Conservation (phyloP, 2,888 invertebrate genomes). For the Oxyteleia sp. region DNA sequence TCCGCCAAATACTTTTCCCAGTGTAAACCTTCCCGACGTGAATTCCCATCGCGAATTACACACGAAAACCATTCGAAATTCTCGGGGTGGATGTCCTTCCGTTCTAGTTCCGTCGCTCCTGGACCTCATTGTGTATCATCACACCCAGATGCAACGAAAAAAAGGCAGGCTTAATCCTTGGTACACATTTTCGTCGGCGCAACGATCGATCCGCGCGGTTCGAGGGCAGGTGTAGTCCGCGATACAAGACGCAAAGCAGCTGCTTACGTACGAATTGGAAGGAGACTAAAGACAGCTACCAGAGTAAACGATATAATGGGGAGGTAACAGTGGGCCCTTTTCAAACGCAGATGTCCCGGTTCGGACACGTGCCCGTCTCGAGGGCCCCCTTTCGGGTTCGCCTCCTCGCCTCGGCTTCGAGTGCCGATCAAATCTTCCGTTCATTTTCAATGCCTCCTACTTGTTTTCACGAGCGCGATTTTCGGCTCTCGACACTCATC, state of each 20-base stretch:
- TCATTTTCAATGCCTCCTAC: constrained; percentile 45
- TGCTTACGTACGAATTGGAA: constrained; percentile 60
- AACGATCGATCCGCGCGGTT: constrained; percentile 62
- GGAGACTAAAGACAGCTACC: constrained; percentile 72
- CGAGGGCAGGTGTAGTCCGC: constrained; percentile 68
- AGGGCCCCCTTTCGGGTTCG: constrained; percentile 56
- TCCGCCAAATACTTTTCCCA: no score
- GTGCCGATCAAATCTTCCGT: constrained; percentile 74
- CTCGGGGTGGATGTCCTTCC: constrained; percentile 34
- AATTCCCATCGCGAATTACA: background rate
- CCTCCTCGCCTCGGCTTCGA: constrained; percentile 60
- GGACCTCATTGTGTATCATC: constrained; percentile 45
- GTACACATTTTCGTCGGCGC: constrained; percentile 52
- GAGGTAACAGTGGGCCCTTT: constrained; percentile 83
- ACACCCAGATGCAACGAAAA: constrained; percentile 51
- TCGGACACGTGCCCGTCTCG: constrained; percentile 81
- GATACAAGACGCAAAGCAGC: constrained; percentile 74
- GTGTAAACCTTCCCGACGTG: no score
- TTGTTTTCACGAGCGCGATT: constrained; percentile 32
- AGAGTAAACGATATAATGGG: constrained; percentile 82
- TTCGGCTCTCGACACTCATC: background rate
- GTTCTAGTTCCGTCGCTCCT: constrained; percentile 42
- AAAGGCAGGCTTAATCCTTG: constrained; percentile 56
- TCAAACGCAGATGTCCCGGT: constrained; percentile 81
- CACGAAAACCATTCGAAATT: background rate